These are phyloP conservation scores for Acanthisitta chloris DNA, from an alignment of 2,113 vertebrate genomes.

Conservation along the genomic window DNA sequence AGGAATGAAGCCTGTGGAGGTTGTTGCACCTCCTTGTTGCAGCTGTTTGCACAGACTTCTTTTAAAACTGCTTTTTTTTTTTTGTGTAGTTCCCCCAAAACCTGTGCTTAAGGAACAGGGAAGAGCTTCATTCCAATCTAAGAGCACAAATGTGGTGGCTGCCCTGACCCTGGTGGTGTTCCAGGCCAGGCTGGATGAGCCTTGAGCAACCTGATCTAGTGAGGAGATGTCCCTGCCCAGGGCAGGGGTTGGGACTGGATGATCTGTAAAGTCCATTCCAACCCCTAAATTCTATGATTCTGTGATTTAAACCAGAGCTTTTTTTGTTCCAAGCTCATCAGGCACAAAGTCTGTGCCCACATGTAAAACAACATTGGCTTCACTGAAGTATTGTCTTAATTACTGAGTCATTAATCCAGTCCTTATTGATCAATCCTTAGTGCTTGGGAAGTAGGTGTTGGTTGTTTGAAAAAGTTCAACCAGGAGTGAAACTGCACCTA, in stretches of 20 bases:
- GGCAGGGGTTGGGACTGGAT: too few species aligned
- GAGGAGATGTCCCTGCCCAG: too few species aligned
- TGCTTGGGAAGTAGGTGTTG: background rate
- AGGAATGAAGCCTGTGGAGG: fast-evolving
- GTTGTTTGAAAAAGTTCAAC: background rate
- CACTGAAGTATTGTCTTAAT: background rate
- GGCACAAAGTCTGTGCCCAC: fast-evolving
- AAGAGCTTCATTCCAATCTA: background rate
- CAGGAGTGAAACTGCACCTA: background rate
- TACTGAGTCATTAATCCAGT: background rate
- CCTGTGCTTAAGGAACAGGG: background rate
- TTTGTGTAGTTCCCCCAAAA: background rate
- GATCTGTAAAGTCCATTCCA: too few species aligned
- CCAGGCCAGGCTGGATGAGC: too few species aligned
- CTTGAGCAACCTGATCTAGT: too few species aligned
- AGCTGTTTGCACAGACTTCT: background rate
- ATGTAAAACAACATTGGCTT: background rate
- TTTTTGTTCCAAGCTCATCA: background rate
- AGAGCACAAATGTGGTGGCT: too few species aligned
- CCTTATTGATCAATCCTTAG: background rate
- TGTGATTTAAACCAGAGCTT: background rate
- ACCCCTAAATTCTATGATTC: too few species aligned
- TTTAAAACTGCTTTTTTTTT: background rate
- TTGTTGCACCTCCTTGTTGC: background rate
- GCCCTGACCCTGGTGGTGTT: too few species aligned